Percentiles rank a stretch among this genome's conserved stretches.
Evolutionary conservation across 2,113 vertebrate species (phyloP).

Genomic region (Oenanthe melanoleuca): DNA sequence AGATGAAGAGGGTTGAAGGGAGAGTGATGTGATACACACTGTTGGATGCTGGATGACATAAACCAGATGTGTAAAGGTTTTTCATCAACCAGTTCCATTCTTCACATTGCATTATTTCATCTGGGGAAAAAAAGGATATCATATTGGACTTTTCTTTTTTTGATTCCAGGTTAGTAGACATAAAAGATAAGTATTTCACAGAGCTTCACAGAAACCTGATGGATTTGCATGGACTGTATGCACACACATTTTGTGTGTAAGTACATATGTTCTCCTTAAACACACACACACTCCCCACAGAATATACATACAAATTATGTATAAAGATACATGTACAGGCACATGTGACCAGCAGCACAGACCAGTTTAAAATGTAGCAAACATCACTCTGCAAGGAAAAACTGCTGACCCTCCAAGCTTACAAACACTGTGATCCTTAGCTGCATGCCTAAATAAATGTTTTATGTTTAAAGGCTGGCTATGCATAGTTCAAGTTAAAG

Average conservation of each 20-base stretch:
- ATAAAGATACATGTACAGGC: background rate
- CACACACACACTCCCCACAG: background rate
- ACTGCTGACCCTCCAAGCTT: background rate
- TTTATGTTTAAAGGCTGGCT: constrained; percentile 6
- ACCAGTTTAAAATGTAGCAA: background rate
- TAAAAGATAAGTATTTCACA: background rate
- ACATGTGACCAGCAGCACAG: background rate
- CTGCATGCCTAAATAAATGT: background rate
- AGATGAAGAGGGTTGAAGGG: background rate
- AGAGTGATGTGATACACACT: background rate
- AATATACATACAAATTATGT: background rate
- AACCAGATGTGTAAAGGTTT: background rate
- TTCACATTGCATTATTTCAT: background rate
- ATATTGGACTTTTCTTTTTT: background rate
- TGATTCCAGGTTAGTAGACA: background rate
- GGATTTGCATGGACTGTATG: background rate
- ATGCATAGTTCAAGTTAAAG: background rate
- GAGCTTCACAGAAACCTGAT: background rate
- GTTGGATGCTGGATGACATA: background rate
- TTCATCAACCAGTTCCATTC: background rate
- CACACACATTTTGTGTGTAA: background rate
- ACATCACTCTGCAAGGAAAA: background rate
- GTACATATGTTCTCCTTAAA: background rate
- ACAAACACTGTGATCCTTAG: background rate
- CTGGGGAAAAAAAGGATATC: background rate